phyloP scores from a whole-genome alignment of 1,140 invertebrate species.

The Orius laevigatus region DNA sequence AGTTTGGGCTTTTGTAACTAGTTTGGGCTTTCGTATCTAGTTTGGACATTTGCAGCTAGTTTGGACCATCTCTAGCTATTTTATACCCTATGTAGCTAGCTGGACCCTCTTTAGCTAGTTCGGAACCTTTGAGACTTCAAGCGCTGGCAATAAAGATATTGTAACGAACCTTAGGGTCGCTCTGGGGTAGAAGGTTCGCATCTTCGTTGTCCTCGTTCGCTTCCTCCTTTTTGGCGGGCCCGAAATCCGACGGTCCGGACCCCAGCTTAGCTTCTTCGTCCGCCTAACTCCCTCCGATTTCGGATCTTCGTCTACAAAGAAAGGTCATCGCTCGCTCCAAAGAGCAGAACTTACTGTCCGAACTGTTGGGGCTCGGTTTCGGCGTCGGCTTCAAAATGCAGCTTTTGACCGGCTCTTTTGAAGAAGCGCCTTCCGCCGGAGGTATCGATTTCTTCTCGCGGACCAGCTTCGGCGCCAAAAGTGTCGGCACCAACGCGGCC shows the following conservation, averaged over 20 bases:
- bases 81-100: too few relatives aligned
- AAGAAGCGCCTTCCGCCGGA: neutral
- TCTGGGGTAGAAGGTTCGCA: conserved; percentile 1
- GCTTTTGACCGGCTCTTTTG: conserved; percentile 4
- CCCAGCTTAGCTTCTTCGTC: conserved; percentile 20
- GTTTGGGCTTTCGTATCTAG: too few relatives aligned
- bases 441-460: conserved; percentile 4
- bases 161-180: too few relatives aligned
- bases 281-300: conserved; percentile 7
- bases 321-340: neutral
- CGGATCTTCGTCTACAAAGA: conserved; percentile 1
- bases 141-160: too few relatives aligned
- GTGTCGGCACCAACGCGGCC: conserved; percentile 35
- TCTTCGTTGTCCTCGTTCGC: conserved; percentile 11
- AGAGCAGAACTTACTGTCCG: conserved; percentile 3
- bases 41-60: too few relatives aligned
- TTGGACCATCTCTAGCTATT: too few relatives aligned
- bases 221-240: conserved; percentile 8
- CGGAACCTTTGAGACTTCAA: too few relatives aligned
- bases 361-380: conserved; percentile 12
- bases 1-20: too few relatives aligned
- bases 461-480: conserved; percentile 32
- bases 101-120: too few relatives aligned
- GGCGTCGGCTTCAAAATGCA: conserved; percentile 9
- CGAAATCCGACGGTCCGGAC: conserved; percentile 15